Base-by-base conservation (phyloP, 2,888 invertebrate genomes). In the Trilocha varians region DNA sequence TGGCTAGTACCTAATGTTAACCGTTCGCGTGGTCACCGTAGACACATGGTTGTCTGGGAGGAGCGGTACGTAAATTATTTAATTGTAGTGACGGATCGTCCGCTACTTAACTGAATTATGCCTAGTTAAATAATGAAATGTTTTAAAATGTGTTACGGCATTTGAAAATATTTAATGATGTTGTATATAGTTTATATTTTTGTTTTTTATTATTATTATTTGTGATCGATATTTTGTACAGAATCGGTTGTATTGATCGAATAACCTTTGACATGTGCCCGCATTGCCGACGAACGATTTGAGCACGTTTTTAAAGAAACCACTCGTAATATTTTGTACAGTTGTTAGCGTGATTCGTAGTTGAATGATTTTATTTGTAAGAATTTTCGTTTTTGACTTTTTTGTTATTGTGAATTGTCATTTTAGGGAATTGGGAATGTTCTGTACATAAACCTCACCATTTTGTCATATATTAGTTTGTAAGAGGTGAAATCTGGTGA, bases 361-460 rank as follows among this genome's bases (percentile, higher is more conserved):
- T 73, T 78, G 75, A 82, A 79, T 77, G 71, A 73, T 76, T 78
- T 25, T 82, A 78, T 74, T 78, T 79, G 75, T 77, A 82, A 71
- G 71, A 65, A 71, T 77, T 74, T 78, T 78, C 65, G 73, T 77
- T 82, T 80, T 73, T 72, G 67, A 74, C 63, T 68, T 71, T 75
- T 85, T 89, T 89, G 84, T 88, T 89, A 87, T 76, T 87, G 88
- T 88, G 88, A 88, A 88, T 88, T 88, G 89, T 89, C 89, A 89
- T 89, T 89, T 88, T 89, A 89, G 89, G 89, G 88, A 89, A 89
- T 88, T 87, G 89, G 89, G 88, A 88, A 88, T 78, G 88, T 89
- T 88, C 87, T 88, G 89, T 88, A 89, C 79, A 85, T 83, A 85
- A 71, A 76, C 75, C 74, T 76, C 83, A 84, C 82, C 75, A 74